Evolutionary conservation across 2,888 invertebrate genomes (phyloP).

Genomic region (Synanthedon andrenaeformis): DNA sequence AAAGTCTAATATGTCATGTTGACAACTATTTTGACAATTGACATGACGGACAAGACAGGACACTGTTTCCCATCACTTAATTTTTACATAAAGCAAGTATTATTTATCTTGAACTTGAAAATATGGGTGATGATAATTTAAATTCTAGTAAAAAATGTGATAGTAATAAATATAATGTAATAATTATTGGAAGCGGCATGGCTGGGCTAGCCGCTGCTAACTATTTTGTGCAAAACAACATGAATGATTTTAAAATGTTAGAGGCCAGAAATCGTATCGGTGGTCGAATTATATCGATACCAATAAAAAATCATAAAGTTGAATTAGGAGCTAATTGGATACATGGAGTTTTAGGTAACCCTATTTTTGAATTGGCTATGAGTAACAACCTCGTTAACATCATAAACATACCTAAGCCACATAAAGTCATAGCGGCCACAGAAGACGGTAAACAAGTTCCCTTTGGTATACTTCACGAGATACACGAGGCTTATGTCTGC

Average conservation of each 20-base stretch:
- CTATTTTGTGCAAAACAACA: slow-evolving; percentile 82
- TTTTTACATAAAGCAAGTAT: too few relatives aligned
- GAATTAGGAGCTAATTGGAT: slow-evolving; percentile 95
- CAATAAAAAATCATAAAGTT: slow-evolving; percentile 74
- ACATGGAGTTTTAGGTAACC: slow-evolving; percentile 90
- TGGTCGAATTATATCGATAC: slow-evolving; percentile 83
- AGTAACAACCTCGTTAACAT: slow-evolving; percentile 87
- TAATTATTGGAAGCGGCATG: slow-evolving; percentile 88
- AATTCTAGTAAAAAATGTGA: slow-evolving; percentile 65
- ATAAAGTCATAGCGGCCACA: slow-evolving; percentile 89
- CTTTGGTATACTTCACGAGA: slow-evolving; percentile 85
- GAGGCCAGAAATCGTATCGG: slow-evolving; percentile 86
- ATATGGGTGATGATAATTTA: slow-evolving; percentile 65
- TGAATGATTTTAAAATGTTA: slow-evolving; percentile 81
- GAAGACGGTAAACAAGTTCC: slow-evolving; percentile 91
- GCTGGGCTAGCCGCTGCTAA: slow-evolving; percentile 88
- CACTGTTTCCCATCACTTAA: too few relatives aligned
- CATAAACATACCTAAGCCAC: slow-evolving; percentile 85
- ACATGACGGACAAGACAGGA: too few relatives aligned
- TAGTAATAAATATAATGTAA: slow-evolving; percentile 73
- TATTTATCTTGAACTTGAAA: too few relatives aligned
- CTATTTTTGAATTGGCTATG: slow-evolving; percentile 88
- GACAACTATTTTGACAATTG: too few relatives aligned
- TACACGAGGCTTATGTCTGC: slow-evolving; percentile 93
- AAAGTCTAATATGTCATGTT: too few relatives aligned